Evolutionary conservation across 30 jellyfish, hydroid and myxozoan species (phyloP).

Genomic region (Nemopilema nomurai): DNA sequence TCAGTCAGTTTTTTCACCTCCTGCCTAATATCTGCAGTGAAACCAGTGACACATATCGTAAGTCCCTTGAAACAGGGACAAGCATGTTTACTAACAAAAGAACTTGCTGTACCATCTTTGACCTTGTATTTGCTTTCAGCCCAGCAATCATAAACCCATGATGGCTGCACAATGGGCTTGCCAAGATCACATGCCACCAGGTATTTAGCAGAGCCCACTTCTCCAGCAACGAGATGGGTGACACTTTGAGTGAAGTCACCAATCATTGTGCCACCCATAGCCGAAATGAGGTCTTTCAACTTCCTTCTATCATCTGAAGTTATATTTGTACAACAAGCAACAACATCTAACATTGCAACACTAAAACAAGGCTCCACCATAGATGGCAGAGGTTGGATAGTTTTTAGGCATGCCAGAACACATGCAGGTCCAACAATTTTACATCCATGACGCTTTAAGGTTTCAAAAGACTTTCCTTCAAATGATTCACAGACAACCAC

Average conservation of each 20-base stretch:
- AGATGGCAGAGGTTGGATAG: constrained; percentile 63
- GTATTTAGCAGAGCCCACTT: constrained; percentile 96
- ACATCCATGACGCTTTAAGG: constrained; percentile 23
- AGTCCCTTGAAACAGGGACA: constrained; percentile 90
- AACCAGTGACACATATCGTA: constrained; percentile 96
- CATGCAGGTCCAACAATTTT: constrained; percentile 91
- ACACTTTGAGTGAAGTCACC: constrained; percentile 80
- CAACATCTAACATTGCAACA: constrained; percentile 79
- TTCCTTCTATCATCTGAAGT: constrained; percentile 57
- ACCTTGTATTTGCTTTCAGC: constrained; percentile 55
- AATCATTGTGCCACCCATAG: constrained; percentile 92
- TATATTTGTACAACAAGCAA: constrained; percentile 91
- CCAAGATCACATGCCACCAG: constrained; percentile 75
- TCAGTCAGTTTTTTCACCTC: constrained; percentile 61
- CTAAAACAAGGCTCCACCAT: constrained; percentile 63
- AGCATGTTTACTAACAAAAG: constrained; percentile 7
- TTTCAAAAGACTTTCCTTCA: constrained; percentile 73
- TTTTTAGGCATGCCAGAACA: constrained; percentile 59
- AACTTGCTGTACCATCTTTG: constrained; percentile 25
- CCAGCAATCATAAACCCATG: constrained; percentile 84
- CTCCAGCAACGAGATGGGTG: constrained; percentile 94
- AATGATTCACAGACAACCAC: constrained; percentile 74
- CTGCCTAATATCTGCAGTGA: constrained; percentile 49
- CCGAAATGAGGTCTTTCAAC: constrained; percentile 44
- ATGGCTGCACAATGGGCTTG: constrained; percentile 71